Conservation (phyloP, 2,888 invertebrate species). For the Graphium colonna region DNA sequence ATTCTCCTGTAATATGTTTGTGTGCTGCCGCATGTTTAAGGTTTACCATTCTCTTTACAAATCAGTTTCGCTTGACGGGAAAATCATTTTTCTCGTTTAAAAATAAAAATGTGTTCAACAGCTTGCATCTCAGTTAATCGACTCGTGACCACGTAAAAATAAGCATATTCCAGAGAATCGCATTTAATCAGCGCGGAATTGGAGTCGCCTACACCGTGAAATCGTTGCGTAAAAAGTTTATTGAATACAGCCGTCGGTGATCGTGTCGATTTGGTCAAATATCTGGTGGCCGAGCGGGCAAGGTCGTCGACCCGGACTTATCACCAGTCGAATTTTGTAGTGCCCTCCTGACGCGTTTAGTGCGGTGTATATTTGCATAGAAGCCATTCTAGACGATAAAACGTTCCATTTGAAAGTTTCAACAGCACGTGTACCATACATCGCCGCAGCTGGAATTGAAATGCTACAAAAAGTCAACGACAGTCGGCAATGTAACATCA, state of each 20-base stretch:
- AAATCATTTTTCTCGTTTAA: too few species aligned
- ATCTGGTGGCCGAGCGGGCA: conserved; percentile 63
- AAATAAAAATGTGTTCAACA: too few species aligned
- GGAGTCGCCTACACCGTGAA: conserved; percentile 25
- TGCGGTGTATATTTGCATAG: conserved; percentile 59
- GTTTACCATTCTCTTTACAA: too few species aligned
- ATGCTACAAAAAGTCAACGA: conserved; percentile 36
- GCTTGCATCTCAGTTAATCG: too few species aligned
- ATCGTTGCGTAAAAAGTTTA: conserved; percentile 32
- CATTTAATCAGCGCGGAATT: conserved; percentile 21
- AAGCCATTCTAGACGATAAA: conserved; percentile 37
- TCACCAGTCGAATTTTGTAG: conserved; percentile 63
- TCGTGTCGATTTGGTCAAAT: conserved; percentile 60
- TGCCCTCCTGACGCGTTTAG: conserved; percentile 43
- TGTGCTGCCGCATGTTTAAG: too few species aligned
- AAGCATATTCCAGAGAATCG: conserved; percentile 3
- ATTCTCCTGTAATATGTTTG: too few species aligned
- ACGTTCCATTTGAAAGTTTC: conserved; percentile 36
- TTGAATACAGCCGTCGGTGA: conserved; percentile 42
- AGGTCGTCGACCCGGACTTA: conserved; percentile 69
- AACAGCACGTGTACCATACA: conserved; percentile 36
- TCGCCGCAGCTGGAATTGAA: conserved; percentile 34
- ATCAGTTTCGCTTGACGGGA: too few species aligned
- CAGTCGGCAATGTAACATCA: conserved; percentile 35
- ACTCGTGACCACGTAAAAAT: not conserved